Evolutionary conservation across 2,113 vertebrate species (phyloP).

Genomic region (Alces alces): DNA sequence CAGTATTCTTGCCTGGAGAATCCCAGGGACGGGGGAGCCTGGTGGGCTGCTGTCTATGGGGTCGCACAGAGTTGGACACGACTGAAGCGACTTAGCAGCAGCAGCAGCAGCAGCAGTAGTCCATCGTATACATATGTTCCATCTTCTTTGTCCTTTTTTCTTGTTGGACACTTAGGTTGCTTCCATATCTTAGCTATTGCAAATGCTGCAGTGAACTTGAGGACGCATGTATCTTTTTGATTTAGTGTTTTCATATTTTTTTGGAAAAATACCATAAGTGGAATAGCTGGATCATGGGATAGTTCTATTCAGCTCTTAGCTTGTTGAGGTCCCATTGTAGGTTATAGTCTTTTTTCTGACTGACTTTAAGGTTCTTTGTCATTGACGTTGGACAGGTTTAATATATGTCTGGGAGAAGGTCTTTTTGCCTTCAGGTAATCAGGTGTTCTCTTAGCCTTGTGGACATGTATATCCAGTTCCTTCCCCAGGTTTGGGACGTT

Average conservation of each 20-base stretch:
- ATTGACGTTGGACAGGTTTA: not conserved
- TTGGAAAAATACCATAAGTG: not conserved
- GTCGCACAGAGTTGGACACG: no score
- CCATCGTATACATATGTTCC: accelerated
- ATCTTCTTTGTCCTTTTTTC: not conserved
- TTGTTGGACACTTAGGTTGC: not conserved
- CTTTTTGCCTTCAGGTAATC: not conserved
- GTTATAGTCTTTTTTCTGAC: not conserved
- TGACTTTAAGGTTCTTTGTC: not conserved
- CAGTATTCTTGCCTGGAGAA: no score
- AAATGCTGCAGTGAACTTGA: not conserved
- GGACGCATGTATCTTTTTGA: not conserved
- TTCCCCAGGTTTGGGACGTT: not conserved
- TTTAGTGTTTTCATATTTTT: not conserved
- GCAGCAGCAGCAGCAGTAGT: no score
- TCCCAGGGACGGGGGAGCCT: no score
- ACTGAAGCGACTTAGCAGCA: no score
- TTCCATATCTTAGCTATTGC: not conserved
- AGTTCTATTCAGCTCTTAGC: not conserved
- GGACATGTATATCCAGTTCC: not conserved
- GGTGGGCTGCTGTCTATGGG: no score
- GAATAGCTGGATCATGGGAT: not conserved
- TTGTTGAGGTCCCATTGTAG: not conserved
- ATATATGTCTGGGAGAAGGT: not conserved
- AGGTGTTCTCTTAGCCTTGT: not conserved